These are phyloP conservation scores for Listronotus bonariensis DNA, from an alignment of 1,140 invertebrate species.

Conservation along the genomic window DNA sequence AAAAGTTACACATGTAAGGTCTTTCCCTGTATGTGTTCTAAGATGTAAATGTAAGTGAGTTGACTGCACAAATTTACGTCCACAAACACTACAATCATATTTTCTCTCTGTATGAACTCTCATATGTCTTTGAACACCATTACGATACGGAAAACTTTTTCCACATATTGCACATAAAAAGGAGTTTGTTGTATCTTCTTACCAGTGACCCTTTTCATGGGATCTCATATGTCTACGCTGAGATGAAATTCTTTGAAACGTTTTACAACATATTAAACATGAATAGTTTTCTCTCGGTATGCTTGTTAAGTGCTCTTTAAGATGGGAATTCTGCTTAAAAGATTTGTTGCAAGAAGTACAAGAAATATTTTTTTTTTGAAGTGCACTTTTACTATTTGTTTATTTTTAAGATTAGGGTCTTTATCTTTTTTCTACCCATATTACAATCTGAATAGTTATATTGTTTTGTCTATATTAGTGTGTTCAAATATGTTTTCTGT, in stretches of 20 bases:
- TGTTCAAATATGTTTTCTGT: too few species aligned
- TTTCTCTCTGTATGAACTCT: conserved; percentile 57
- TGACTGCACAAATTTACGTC: conserved; percentile 54
- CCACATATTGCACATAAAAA: conserved; percentile 47
- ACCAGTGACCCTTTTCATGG: conserved; percentile 44
- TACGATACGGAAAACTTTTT: conserved; percentile 56
- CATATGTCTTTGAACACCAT: conserved; percentile 58
- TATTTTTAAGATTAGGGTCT: too few species aligned
- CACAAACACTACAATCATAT: conserved; percentile 55
- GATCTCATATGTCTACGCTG: conserved; percentile 39
- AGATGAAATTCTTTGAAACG: conserved; percentile 46
- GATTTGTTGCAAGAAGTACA: conserved; percentile 70
- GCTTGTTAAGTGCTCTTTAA: conserved; percentile 66
- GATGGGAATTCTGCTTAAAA: conserved; percentile 72
- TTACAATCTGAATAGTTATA: too few species aligned
- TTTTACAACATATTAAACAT: conserved; percentile 48
- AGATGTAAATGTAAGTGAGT: conserved; percentile 68
- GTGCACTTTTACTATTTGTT: too few species aligned
- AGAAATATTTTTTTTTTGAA: too few species aligned
- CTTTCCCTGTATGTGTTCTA: conserved; percentile 69
- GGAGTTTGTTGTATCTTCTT: conserved; percentile 45
- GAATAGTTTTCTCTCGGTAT: conserved; percentile 50
- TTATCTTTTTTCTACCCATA: too few species aligned
- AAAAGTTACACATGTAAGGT: conserved; percentile 53
- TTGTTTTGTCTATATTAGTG: too few species aligned